phyloP scores from a whole-genome alignment of 2,888 invertebrate genomes.

The Lochmaea crataegi region DNA sequence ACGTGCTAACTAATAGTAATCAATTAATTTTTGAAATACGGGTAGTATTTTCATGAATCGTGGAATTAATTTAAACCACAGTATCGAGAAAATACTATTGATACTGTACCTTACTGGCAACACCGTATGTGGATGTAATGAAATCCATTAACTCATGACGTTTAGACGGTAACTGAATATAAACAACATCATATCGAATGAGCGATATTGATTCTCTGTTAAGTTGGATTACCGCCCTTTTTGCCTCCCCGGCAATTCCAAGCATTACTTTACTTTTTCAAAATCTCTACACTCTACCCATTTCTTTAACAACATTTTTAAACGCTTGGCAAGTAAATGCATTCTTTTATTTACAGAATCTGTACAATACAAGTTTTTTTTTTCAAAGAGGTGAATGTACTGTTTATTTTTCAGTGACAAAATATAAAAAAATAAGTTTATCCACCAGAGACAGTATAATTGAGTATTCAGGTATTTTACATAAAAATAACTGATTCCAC shows the following conservation, averaged over 20 bases:
- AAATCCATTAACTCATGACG: conserved; percentile 51
- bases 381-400: background rate
- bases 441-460: background rate
- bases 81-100: background rate
- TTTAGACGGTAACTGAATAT: conserved; percentile 52
- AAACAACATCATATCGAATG: conserved; percentile 51
- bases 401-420: background rate
- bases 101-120: conserved; percentile 9
- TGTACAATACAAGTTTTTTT: conserved; percentile 2
- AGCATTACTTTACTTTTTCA: conserved; percentile 43
- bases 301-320: conserved; percentile 38
- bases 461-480: too few species aligned
- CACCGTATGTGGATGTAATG: conserved; percentile 46
- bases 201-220: conserved; percentile 44
- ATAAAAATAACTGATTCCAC: too few species aligned
- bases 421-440: background rate
- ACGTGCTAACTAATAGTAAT: too few species aligned
- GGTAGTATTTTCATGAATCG: too few species aligned
- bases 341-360: conserved; percentile 19
- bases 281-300: conserved; percentile 38
- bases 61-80: too few species aligned
- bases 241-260: conserved; percentile 47
- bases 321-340: conserved; percentile 25
- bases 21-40: too few species aligned
- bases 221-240: conserved; percentile 49